Conservation (phyloP, 2,888 invertebrate genomes). For the Drepana falcataria region DNA sequence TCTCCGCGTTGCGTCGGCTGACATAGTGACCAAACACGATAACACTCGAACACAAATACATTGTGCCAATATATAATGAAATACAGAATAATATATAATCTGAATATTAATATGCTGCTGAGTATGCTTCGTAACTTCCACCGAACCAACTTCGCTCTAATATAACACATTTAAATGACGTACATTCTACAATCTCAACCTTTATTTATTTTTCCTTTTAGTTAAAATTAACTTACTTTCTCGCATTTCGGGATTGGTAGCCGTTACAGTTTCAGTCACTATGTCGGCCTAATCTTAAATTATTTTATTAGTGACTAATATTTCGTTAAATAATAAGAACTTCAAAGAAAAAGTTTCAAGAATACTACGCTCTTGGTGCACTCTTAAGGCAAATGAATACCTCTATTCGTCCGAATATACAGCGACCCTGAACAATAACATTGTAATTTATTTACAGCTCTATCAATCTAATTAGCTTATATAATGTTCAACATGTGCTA, state of each 20-base stretch:
- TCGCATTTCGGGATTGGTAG: not conserved
- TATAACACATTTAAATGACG: too few species aligned
- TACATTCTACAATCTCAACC: too few species aligned
- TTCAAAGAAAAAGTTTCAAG: slow-evolving; percentile 38
- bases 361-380: slow-evolving; percentile 58
- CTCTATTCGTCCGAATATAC: slow-evolving; percentile 33
- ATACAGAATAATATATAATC: too few species aligned
- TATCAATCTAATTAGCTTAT: slow-evolving; percentile 50
- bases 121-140: too few species aligned
- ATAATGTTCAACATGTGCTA: slow-evolving; percentile 38
- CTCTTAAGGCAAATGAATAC: slow-evolving; percentile 28
- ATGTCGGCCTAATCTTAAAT: slow-evolving; percentile 36
- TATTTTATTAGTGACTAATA: slow-evolving; percentile 36
- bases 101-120: too few species aligned
- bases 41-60: not conserved
- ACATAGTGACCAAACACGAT: slow-evolving; percentile 38
- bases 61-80: slow-evolving; percentile 3
- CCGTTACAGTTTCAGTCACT: slow-evolving; percentile 33
- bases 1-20: slow-evolving; percentile 42
- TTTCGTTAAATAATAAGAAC: slow-evolving; percentile 49
- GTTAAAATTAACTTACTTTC: too few species aligned
- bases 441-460: slow-evolving; percentile 60
- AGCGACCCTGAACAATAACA: slow-evolving; percentile 41
- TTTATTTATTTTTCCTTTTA: too few species aligned
- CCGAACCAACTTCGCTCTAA: too few species aligned